Percentiles rank a stretch among this genome's conserved stretches.
These are phyloP conservation scores for Sinocyclocheilus rhinocerous DNA, from an alignment of 2,113 vertebrate species.

Conservation along the genomic window DNA sequence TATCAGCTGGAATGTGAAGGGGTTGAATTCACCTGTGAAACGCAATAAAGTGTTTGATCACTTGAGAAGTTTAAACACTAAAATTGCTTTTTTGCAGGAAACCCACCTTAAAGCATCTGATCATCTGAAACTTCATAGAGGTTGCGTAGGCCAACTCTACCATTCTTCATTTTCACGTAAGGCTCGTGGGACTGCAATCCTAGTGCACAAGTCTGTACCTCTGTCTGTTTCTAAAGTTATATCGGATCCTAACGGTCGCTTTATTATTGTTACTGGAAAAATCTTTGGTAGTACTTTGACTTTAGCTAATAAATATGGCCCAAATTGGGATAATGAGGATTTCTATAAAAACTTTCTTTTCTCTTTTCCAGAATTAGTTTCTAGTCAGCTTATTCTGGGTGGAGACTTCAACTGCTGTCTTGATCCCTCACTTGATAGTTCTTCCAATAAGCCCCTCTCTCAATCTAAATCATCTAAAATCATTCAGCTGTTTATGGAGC, in stretches of 20 bases:
- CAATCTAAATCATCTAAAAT: background rate
- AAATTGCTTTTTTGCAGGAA: background rate
- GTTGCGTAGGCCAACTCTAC: background rate
- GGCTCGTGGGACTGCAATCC: background rate
- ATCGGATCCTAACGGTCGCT: background rate
- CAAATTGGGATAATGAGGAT: background rate
- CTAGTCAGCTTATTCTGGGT: background rate
- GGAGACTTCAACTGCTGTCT: background rate
- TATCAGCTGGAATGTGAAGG: background rate
- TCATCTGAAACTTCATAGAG: background rate
- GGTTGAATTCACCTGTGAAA: background rate
- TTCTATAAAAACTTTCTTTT: background rate
- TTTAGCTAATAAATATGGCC: background rate
- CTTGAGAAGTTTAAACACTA: background rate
- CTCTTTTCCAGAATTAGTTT: background rate
- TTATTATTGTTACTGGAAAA: constrained; percentile 3
- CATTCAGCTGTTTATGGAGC: background rate
- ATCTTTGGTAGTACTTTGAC: background rate
- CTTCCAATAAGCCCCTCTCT: background rate
- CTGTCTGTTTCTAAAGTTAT: background rate
- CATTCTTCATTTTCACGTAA: background rate
- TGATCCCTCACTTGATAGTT: background rate
- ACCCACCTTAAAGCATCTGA: constrained; percentile 31
- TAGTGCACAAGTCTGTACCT: constrained; percentile 7
- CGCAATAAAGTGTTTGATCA: background rate